A percentile compares a stretch with the other conserved stretches of the same genome.
These are phyloP conservation scores for Apteryx owenii DNA, from an alignment of 2,113 vertebrate genomes.

Conservation along the genomic window DNA sequence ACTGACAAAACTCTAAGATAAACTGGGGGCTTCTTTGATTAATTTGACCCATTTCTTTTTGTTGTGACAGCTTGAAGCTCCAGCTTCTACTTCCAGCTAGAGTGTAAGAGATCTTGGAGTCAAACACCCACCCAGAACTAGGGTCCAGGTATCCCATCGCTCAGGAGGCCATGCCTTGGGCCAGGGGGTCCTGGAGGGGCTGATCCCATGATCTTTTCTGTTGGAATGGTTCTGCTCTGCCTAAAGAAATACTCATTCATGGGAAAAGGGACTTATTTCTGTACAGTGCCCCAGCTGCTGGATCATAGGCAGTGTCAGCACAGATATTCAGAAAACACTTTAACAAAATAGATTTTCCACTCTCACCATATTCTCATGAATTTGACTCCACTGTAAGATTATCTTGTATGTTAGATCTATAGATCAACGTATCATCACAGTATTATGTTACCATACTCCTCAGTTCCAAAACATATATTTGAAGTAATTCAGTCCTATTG, in stretches of 20 bases:
- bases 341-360: neutral
- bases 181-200: accelerated
- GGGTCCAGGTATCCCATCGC: neutral
- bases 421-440: neutral
- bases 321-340: neutral
- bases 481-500: neutral
- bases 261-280: neutral
- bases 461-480: neutral
- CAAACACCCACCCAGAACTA: neutral
- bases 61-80: neutral
- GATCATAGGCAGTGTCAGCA: neutral
- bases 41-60: neutral
- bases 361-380: neutral
- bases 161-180: neutral
- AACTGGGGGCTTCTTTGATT: accelerated
- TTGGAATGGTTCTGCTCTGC: neutral
- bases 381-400: neutral
- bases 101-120: neutral
- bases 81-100: neutral
- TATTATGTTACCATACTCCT: neutral
- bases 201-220: neutral
- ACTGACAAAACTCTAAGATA: neutral
- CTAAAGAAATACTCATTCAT: neutral
- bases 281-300: neutral
- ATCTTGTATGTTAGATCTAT: neutral